These are phyloP conservation scores for Clarias magur DNA, from an alignment of 2,113 vertebrate species.

Conservation along the genomic window DNA sequence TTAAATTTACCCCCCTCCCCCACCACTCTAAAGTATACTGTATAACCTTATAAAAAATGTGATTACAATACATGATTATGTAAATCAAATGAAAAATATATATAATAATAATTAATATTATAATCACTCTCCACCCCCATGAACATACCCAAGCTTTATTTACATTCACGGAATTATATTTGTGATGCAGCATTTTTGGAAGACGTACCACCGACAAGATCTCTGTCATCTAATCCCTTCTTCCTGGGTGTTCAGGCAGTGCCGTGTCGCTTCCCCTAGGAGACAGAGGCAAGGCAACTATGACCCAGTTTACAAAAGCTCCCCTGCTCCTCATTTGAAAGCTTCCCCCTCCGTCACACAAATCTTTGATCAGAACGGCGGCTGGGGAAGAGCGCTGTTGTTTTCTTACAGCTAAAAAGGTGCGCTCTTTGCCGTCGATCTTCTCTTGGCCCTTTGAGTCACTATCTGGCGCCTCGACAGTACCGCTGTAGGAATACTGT, in stretches of 20 bases:
- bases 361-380: conserved; percentile 67
- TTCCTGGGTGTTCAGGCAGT: conserved; percentile 56
- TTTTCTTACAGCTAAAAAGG: conserved; percentile 68
- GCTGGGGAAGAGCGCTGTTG: conserved; percentile 68
- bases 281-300: conserved; percentile 58
- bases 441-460: conserved; percentile 60
- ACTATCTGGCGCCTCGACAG: conserved; percentile 52
- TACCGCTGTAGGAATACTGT: conserved; percentile 49
- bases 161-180: conserved; percentile 50
- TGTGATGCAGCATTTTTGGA: conserved; percentile 52
- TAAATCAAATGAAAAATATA: conserved; percentile 12
- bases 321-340: conserved; percentile 60
- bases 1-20: no score
- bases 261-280: conserved; percentile 38
- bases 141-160: conserved; percentile 31
- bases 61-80: conserved; percentile 2
- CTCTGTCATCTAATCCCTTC: conserved; percentile 54
- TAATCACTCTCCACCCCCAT: not conserved
- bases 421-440: conserved; percentile 53
- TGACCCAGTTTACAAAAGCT: conserved; percentile 69
- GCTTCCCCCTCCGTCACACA: conserved; percentile 58
- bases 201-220: conserved; percentile 34
- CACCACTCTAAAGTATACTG: not conserved
- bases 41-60: not conserved
- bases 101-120: not conserved